A percentile compares a stretch with the other conserved stretches of the same genome.
Evolutionary conservation across 2,797 vertebrate species (phyloP).

Genomic region (Lepus oiostolus): DNA sequence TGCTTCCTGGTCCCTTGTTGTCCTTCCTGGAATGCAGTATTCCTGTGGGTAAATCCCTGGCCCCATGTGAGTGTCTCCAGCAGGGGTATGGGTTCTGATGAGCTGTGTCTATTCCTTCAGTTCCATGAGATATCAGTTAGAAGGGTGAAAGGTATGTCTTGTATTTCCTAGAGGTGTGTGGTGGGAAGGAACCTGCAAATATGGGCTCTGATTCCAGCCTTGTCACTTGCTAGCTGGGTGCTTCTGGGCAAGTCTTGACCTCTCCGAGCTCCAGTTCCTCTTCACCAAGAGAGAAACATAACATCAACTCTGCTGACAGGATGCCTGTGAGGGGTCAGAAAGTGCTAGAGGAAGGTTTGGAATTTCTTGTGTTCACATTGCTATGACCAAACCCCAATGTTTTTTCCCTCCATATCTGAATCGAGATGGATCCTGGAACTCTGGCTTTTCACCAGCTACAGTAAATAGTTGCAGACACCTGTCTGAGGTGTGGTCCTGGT

Average conservation of each 20-base stretch:
- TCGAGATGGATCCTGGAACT: not conserved
- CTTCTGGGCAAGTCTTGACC: not conserved
- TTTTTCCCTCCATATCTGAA: conserved; percentile 6
- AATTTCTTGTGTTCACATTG: not conserved
- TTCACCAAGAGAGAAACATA: not conserved
- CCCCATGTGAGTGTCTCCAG: not conserved
- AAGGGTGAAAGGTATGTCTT: not conserved
- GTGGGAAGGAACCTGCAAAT: not conserved
- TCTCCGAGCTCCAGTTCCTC: not conserved
- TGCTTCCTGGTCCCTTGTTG: not conserved
- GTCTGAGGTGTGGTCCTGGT: not conserved
- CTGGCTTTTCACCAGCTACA: not conserved
- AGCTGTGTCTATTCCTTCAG: not conserved
- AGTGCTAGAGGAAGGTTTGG: too few relatives aligned
- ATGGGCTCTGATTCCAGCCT: not conserved
- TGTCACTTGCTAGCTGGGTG: conserved; percentile 7
- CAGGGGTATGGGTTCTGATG: not conserved
- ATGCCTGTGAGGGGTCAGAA: not conserved
- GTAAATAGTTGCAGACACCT: not conserved
- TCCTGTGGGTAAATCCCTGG: not conserved
- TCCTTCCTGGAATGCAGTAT: not conserved
- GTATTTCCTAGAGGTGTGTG: not conserved
- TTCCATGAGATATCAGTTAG: not conserved
- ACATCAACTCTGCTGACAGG: not conserved
- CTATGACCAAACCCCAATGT: not conserved